These are phyloP conservation scores for Epinephelus lanceolatus DNA, from an alignment of 2,113 vertebrate genomes.

Conservation along the genomic window DNA sequence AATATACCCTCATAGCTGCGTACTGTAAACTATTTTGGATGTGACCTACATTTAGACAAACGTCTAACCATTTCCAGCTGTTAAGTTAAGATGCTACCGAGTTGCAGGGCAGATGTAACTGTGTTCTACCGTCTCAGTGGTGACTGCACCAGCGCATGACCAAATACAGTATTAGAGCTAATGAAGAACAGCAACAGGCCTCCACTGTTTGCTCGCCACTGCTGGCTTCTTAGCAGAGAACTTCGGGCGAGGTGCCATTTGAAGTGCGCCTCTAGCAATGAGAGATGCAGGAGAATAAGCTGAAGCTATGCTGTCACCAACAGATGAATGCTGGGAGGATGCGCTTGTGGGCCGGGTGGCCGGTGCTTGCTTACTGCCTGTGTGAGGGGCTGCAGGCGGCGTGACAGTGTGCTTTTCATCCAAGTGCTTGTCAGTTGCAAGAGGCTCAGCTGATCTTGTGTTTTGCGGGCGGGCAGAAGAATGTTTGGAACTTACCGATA, in stretches of 20 bases:
- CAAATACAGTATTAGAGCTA: constrained; percentile 71
- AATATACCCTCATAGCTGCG: constrained; percentile 25
- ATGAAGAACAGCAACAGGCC: constrained; percentile 87
- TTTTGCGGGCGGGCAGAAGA: constrained; percentile 57
- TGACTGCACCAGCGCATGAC: constrained; percentile 39
- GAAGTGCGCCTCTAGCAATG: constrained; percentile 86
- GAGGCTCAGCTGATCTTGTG: constrained; percentile 61
- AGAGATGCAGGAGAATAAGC: constrained; percentile 84
- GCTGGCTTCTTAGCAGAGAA: constrained; percentile 96
- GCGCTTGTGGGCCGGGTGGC: constrained; percentile 54
- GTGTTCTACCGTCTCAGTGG: constrained; percentile 28
- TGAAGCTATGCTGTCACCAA: constrained; percentile 66
- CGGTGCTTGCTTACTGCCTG: constrained; percentile 70
- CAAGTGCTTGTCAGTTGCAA: constrained; percentile 69
- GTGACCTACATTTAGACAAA: constrained; percentile 40
- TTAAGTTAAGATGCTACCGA: constrained; percentile 24
- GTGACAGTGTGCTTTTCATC: constrained; percentile 74
- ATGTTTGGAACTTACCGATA: constrained; percentile 80
- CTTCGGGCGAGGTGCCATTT: constrained; percentile 92
- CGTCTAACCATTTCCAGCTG: constrained; percentile 20
- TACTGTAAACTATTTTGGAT: constrained; percentile 17
- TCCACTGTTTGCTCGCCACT: constrained; percentile 92
- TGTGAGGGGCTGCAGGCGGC: constrained; percentile 69
- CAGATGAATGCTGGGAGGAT: constrained; percentile 56
- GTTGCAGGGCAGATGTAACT: constrained; percentile 44